A percentile compares a stretch with the other conserved stretches of the same genome.
Evolutionary conservation across 2,797 vertebrate species (phyloP).

Genomic region (Gouania willdenowi): DNA sequence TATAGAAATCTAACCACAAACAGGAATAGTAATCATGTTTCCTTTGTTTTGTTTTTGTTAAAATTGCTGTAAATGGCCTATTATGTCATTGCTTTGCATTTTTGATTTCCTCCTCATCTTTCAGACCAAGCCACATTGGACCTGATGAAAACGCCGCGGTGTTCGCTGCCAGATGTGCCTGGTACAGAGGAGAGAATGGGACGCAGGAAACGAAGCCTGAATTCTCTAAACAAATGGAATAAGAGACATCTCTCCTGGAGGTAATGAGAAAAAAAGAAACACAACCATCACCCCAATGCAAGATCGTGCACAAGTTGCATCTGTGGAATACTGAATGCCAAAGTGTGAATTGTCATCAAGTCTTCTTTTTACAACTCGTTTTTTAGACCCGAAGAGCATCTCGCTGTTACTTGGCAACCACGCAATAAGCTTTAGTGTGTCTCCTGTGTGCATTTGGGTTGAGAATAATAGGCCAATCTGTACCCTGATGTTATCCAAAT

Average conservation of each 20-base stretch:
- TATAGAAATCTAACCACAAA: too few species aligned
- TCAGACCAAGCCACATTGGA: slow-evolving; percentile 86
- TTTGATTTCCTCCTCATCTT: slow-evolving; percentile 5
- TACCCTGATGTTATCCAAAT: too few species aligned
- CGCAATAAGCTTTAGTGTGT: background rate
- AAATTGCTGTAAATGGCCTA: background rate
- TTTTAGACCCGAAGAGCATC: background rate
- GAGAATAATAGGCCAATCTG: too few species aligned
- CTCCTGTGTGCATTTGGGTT: too few species aligned
- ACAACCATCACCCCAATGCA: background rate
- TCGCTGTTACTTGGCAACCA: slow-evolving; percentile 13
- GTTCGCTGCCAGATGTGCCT: slow-evolving; percentile 87
- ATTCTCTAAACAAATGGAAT: slow-evolving; percentile 83
- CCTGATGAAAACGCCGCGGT: slow-evolving; percentile 94
- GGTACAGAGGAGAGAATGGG: slow-evolving; percentile 37
- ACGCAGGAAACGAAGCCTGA: slow-evolving; percentile 74
- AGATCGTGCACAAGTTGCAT: too few species aligned
- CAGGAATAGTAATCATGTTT: too few species aligned
- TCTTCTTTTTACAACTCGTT: background rate
- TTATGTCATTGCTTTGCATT: background rate
- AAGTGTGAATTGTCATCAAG: background rate
- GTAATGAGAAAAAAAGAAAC: slow-evolving; percentile 53
- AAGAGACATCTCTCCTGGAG: slow-evolving; percentile 96
- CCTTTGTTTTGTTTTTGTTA: too few species aligned
- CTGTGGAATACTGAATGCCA: background rate